Evolutionary conservation across 1,140 invertebrate species (phyloP), one percentile per base, ranked within the genome.

Genomic region (Leptopilina boulardi): DNA sequence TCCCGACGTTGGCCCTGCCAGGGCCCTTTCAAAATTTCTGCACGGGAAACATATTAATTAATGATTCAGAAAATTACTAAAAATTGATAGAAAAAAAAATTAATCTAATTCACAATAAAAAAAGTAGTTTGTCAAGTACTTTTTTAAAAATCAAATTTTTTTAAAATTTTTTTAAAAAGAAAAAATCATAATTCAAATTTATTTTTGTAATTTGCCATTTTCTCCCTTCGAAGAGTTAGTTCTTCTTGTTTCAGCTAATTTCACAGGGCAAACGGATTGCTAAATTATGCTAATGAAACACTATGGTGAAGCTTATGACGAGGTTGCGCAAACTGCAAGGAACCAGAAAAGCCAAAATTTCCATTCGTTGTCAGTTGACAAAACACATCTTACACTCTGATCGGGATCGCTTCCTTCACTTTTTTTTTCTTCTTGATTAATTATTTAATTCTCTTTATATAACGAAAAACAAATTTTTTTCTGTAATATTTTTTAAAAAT

Each of bases 281-380:
- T 82, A 80, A 84, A 86, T 85, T 86, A 85, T 84, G 84, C 77
- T 86, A 86, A 86, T 82, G 80, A 82, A 83, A 79, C 82, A 76
- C 34, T 56, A n/a, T 75, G 41, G 80, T 81, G n/a, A 77, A 80
- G 83, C 82, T 78, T 78, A 80, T 75, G 80, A 82, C 76, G 72
- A 72, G 73, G 79, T 82, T 84, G 81, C 85, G 82, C 79, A 84
- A n/a, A 77, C 79, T 59, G 71, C 81, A 77, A 80, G 76, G 72
- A 74, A 4, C 34, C 34, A 73, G 83, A 77, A 77, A 70, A 84
- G 79, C 78, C 79, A 73, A 78, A n/a, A 85, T 84, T 82, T 82
- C 77, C 83, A 83, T 83, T 81, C 23, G 19, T 70, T 66, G 41
- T 38, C 51, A 34, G 81, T 83, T 51, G 54, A 59, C 26, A 30